phyloP scores from a whole-genome alignment of 30 jellyfish, hydroid and myxozoan species.

The Aurelia sp. region DNA sequence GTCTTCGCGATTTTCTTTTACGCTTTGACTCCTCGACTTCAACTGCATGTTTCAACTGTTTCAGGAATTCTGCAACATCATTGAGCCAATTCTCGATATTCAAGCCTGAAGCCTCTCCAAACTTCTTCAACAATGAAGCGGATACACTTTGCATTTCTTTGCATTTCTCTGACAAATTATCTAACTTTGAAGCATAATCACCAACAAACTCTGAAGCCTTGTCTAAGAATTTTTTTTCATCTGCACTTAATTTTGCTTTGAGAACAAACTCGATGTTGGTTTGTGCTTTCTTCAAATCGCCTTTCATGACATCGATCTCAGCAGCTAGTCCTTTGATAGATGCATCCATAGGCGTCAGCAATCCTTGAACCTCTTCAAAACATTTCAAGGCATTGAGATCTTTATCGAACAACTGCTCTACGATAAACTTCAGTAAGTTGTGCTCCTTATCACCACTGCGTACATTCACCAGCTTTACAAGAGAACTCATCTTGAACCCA shows the following conservation, averaged over 20 bases:
- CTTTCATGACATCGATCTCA: constrained; percentile 90
- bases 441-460: constrained; percentile 81
- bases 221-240: constrained; percentile 43
- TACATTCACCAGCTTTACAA: constrained; percentile 76
- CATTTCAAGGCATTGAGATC: constrained; percentile 81
- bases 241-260: constrained; percentile 21
- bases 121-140: constrained; percentile 52
- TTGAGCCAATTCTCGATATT: constrained; percentile 84
- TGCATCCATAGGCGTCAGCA: constrained; percentile 82
- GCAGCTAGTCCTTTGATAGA: constrained; percentile 88
- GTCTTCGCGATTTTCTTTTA: constrained; percentile 64
- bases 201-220: constrained; percentile 49
- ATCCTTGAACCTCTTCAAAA: constrained; percentile 75
- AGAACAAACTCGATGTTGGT: constrained; percentile 44
- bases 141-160: constrained; percentile 53
- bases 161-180: constrained; percentile 54
- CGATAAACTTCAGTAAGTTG: constrained; percentile 72
- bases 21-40: constrained; percentile 65
- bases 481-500: constrained; percentile 90
- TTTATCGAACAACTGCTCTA: constrained; percentile 78
- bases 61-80: constrained; percentile 79
- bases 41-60: constrained; percentile 81
- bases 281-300: constrained; percentile 60
- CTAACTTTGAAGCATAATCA: constrained; percentile 35
- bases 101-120: constrained; percentile 76